These are phyloP conservation scores for Drosophila ficusphila DNA, from an alignment of 1,140 invertebrate species.

Conservation along the genomic window DNA sequence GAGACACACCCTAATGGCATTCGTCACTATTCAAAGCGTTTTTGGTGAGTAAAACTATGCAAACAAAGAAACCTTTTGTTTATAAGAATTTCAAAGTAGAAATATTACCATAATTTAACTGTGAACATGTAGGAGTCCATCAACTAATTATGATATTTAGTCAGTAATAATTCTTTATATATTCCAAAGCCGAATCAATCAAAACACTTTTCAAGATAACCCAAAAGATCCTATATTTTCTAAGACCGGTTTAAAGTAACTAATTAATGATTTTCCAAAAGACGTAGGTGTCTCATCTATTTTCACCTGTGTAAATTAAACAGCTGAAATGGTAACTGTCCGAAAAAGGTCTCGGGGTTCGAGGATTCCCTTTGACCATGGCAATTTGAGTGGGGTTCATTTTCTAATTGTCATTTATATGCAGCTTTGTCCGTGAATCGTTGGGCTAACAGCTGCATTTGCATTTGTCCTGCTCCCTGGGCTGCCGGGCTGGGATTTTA, in stretches of 20 bases:
- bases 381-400: constrained; percentile 54
- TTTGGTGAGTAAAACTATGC: constrained; percentile 58
- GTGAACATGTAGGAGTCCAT: too few species aligned
- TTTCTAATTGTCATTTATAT: constrained; percentile 78
- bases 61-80: too few species aligned
- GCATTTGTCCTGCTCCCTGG: constrained; percentile 48
- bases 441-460: constrained; percentile 57
- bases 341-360: not conserved
- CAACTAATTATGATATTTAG: too few species aligned
- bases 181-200: too few species aligned
- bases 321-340: constrained; percentile 8
- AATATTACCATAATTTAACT: too few species aligned
- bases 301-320: not conserved
- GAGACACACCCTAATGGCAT: constrained; percentile 89
- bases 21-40: constrained; percentile 70
- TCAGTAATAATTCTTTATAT: too few species aligned
- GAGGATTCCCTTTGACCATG: constrained; percentile 21
- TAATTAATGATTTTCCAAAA: not conserved
- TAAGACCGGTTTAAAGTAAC: too few species aligned
- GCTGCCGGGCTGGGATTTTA: constrained; percentile 63
- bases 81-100: too few species aligned
- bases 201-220: too few species aligned
- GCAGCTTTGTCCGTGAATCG: constrained; percentile 46
- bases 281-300: too few species aligned
- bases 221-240: too few species aligned